These are phyloP conservation scores for Trachurus trachurus DNA, from an alignment of 2,797 vertebrate genomes.

Conservation along the genomic window DNA sequence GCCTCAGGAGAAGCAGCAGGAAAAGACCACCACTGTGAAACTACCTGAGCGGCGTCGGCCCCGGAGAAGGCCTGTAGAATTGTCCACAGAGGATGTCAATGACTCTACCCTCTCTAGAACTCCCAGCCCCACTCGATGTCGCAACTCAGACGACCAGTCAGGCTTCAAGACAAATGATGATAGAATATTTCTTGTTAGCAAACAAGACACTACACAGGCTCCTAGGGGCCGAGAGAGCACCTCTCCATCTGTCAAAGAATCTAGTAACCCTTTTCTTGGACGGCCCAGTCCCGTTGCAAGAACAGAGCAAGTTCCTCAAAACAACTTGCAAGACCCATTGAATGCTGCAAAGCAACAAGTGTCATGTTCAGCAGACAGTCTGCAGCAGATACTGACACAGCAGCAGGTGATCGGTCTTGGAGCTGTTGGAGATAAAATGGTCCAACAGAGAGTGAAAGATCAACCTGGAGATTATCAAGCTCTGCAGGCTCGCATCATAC, in stretches of 20 bases:
- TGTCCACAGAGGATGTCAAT: constrained; percentile 86
- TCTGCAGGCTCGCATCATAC: constrained; percentile 82
- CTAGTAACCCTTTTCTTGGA: constrained; percentile 36
- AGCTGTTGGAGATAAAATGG: constrained; percentile 50
- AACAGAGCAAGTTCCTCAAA: constrained; percentile 59
- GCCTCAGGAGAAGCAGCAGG: constrained; percentile 56
- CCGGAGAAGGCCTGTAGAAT: constrained; percentile 89
- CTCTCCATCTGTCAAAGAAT: constrained; percentile 29
- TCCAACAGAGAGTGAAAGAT: constrained; percentile 59
- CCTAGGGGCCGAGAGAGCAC: constrained; percentile 52
- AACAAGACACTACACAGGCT: constrained; percentile 42
- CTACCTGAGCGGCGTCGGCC: constrained; percentile 84
- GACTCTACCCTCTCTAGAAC: constrained; percentile 68
- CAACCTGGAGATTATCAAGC: constrained; percentile 75
- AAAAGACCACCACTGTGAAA: constrained; percentile 70
- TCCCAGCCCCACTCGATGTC: constrained; percentile 38
- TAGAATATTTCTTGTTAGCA: constrained; percentile 78
- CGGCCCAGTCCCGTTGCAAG: constrained; percentile 47
- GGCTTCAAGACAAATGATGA: constrained; percentile 87
- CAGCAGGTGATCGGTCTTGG: constrained; percentile 70
- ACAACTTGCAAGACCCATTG: constrained; percentile 49
- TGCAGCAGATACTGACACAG: constrained; percentile 81
- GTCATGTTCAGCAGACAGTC: constrained; percentile 62
- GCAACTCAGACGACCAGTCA: constrained; percentile 87
- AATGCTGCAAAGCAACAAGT: constrained; percentile 70